Conservation (phyloP, 2,797 vertebrate genomes). For the Austrolebias charrua region DNA sequence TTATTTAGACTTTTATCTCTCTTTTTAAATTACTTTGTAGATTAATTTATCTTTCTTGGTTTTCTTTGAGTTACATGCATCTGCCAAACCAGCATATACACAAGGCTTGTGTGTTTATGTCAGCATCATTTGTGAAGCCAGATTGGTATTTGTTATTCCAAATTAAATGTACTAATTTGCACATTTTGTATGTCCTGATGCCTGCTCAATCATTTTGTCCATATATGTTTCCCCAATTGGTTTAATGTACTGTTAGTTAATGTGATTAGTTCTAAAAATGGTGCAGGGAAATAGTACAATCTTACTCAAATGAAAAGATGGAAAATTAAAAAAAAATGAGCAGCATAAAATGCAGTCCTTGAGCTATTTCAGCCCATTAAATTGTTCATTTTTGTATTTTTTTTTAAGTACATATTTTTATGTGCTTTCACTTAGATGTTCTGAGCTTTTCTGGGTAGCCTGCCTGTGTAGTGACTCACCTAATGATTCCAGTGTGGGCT, state of each 20-base stretch:
- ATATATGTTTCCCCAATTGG: slow-evolving; percentile 10
- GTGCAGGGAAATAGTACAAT: too few relatives aligned
- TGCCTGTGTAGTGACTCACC: slow-evolving; percentile 64
- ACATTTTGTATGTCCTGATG: slow-evolving; percentile 10
- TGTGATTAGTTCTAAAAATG: too few relatives aligned
- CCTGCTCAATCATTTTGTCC: too few relatives aligned
- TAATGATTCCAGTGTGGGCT: slow-evolving; percentile 67
- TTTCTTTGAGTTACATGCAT: background rate
- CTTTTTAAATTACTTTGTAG: too few relatives aligned
- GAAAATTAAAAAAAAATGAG: slow-evolving; percentile 3
- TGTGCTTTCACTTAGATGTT: slow-evolving; percentile 61
- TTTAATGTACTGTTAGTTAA: too few relatives aligned
- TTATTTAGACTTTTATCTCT: too few relatives aligned
- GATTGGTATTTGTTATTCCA: slow-evolving; percentile 23
- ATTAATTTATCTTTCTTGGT: too few relatives aligned
- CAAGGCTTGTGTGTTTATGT: slow-evolving; percentile 29
- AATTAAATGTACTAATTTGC: slow-evolving; percentile 36
- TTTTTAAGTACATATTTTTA: slow-evolving; percentile 53
- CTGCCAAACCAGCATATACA: slow-evolving; percentile 40
- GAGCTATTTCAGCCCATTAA: slow-evolving; percentile 48
- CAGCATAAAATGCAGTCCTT: slow-evolving; percentile 26
- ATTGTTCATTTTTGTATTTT: slow-evolving; percentile 38
- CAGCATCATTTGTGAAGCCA: slow-evolving; percentile 40
- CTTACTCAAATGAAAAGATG: slow-evolving; percentile 16
- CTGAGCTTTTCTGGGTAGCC: slow-evolving; percentile 48